Evolutionary conservation across 2,888 invertebrate genomes (phyloP).

Genomic region (Hybos culiciformis): DNA sequence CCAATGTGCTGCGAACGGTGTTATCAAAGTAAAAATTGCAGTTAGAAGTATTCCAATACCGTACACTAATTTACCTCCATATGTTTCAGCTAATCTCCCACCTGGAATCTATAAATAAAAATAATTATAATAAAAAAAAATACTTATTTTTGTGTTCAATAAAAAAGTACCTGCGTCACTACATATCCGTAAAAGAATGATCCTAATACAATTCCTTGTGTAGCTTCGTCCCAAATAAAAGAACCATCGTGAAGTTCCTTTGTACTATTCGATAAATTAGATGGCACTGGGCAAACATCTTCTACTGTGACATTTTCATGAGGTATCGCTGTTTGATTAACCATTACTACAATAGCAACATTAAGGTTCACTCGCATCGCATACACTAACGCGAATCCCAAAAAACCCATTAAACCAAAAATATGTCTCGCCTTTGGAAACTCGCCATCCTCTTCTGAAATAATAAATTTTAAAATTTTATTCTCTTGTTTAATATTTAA

Average conservation of each 20-base stretch:
- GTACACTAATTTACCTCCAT: conserved; percentile 79
- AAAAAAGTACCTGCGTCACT: conserved; percentile 58
- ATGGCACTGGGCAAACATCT: conserved; percentile 45
- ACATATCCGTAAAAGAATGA: conserved; percentile 78
- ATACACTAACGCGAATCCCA: conserved; percentile 80
- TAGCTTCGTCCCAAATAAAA: conserved; percentile 64
- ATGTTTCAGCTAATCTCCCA: conserved; percentile 67
- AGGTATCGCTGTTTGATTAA: conserved; percentile 55
- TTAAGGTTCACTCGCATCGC: conserved; percentile 84
- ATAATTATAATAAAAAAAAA: too few relatives aligned
- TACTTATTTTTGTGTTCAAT: too few relatives aligned
- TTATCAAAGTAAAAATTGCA: conserved; percentile 67
- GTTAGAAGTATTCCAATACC: conserved; percentile 70
- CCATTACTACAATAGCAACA: conserved; percentile 92
- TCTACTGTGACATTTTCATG: conserved; percentile 41
- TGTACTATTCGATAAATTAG: conserved; percentile 28
- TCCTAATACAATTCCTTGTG: conserved; percentile 67
- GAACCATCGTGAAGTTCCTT: conserved; percentile 42
- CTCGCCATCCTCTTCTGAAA: conserved; percentile 17
- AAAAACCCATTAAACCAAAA: conserved; percentile 70
- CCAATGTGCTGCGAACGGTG: conserved; percentile 62
- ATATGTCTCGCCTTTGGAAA: conserved; percentile 54
- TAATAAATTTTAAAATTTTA: neutral
- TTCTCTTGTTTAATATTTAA: neutral
- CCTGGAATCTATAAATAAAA: too few relatives aligned